A percentile compares a stretch with the other conserved stretches of the same genome.
Evolutionary conservation across 2,888 invertebrate species (phyloP).

Genomic region (Dichetophora obliterata): DNA sequence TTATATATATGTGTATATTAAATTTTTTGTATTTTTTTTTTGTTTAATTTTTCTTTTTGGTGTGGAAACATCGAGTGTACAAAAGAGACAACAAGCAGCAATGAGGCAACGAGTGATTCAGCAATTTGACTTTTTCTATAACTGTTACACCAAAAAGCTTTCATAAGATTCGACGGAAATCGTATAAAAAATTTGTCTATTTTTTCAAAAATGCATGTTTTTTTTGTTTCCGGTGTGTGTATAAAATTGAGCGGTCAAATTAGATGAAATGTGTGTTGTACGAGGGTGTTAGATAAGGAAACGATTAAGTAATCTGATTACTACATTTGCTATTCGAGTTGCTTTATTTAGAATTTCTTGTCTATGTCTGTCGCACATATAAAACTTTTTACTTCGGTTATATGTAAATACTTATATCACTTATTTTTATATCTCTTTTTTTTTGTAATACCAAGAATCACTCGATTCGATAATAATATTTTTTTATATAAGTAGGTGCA

Average conservation of each 20-base stretch:
- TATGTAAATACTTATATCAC: not conserved
- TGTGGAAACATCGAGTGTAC: slow-evolving; percentile 63
- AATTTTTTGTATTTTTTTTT: not conserved
- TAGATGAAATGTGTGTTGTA: too few species aligned
- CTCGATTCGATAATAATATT: not conserved
- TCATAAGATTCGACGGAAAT: slow-evolving; percentile 60
- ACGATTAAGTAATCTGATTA: too few species aligned
- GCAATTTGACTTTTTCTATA: slow-evolving; percentile 56
- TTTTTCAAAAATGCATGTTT: not conserved
- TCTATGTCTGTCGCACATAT: not conserved
- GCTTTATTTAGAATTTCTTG: not conserved
- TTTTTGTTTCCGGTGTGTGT: not conserved
- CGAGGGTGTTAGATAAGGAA: too few species aligned
- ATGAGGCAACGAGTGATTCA: slow-evolving; percentile 68
- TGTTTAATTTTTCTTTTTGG: slow-evolving; percentile 29
- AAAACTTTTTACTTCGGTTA: not conserved
- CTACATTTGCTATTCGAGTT: not conserved
- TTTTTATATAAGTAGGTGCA: not conserved
- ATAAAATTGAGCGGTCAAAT: too few species aligned
- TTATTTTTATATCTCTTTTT: not conserved
- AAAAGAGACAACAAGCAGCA: slow-evolving; percentile 65
- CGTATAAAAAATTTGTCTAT: not conserved
- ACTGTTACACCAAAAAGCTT: slow-evolving; percentile 63
- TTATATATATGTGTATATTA: not conserved
- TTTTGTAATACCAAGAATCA: not conserved